Conservation (phyloP, 2,113 vertebrate genomes). For the Eolophus roseicapilla region DNA sequence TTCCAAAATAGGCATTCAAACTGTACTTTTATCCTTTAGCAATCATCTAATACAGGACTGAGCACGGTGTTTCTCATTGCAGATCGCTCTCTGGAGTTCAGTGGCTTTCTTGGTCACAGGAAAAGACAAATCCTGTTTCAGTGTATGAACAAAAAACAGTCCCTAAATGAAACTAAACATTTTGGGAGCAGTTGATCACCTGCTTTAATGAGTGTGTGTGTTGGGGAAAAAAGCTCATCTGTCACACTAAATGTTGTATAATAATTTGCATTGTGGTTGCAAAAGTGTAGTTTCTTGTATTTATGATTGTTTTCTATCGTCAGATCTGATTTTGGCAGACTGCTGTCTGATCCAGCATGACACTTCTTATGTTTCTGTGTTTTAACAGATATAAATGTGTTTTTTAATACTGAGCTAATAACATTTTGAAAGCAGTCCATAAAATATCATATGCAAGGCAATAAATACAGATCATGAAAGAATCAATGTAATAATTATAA, state of each 20-base stretch:
- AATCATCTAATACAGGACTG: background rate
- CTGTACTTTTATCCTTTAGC: background rate
- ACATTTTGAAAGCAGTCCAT: background rate
- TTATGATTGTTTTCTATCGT: background rate
- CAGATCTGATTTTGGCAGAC: background rate
- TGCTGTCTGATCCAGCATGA: background rate
- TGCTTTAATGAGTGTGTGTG: background rate
- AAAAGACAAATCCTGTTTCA: background rate
- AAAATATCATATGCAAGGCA: background rate
- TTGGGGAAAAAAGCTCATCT: background rate
- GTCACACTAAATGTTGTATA: background rate
- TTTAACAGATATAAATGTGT: background rate
- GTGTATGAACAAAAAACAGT: background rate
- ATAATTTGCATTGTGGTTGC: background rate
- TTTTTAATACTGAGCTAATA: background rate
- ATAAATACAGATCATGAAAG: background rate
- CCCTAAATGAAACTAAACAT: background rate
- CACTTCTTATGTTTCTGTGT: background rate
- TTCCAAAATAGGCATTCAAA: background rate
- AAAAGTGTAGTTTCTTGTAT: background rate
- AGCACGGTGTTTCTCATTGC: background rate
- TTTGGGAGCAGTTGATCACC: background rate
- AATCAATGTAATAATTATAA: background rate
- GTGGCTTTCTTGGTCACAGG: background rate
- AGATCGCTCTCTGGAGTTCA: background rate